These are phyloP conservation scores for Elegia similella DNA, from an alignment of 2,888 invertebrate genomes.

Conservation along the genomic window DNA sequence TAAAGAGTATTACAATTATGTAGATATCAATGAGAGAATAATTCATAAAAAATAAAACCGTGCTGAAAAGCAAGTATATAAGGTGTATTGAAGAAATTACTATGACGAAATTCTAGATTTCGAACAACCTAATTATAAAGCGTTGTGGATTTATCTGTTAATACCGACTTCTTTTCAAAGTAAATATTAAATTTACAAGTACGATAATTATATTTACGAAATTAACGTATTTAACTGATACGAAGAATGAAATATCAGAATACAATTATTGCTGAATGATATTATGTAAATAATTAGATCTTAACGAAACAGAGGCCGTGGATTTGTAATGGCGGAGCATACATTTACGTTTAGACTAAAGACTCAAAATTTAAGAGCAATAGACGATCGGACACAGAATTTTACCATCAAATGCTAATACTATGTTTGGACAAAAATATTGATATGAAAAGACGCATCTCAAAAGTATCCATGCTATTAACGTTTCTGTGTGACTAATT, in stretches of 20 bases:
- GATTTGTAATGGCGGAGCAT: neutral
- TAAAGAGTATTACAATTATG: conserved; percentile 49
- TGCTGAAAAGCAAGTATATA: conserved; percentile 66
- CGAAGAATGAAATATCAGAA: neutral
- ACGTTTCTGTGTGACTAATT: too few species aligned
- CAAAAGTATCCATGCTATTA: too few species aligned
- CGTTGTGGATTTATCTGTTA: conserved; percentile 71
- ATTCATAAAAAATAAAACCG: conserved; percentile 40
- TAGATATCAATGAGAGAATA: conserved; percentile 36
- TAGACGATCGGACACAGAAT: neutral
- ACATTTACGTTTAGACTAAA: conserved; percentile 14
- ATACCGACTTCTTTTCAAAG: conserved; percentile 58
- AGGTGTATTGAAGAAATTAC: conserved; percentile 66
- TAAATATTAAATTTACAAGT: conserved; percentile 50
- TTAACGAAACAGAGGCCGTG: conserved; percentile 14
- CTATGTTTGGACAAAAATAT: too few species aligned
- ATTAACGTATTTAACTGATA: conserved; percentile 14
- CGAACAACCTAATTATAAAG: conserved; percentile 80
- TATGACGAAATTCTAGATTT: conserved; percentile 71
- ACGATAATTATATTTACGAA: conserved; percentile 24
- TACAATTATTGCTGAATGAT: conserved; percentile 46
- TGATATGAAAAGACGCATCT: too few species aligned
- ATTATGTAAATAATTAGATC: conserved; percentile 26
- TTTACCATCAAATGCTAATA: too few species aligned
- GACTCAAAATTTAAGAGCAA: neutral